Evolutionary conservation across 1,140 invertebrate genomes (phyloP).

Genomic region (Octopus sinensis): DNA sequence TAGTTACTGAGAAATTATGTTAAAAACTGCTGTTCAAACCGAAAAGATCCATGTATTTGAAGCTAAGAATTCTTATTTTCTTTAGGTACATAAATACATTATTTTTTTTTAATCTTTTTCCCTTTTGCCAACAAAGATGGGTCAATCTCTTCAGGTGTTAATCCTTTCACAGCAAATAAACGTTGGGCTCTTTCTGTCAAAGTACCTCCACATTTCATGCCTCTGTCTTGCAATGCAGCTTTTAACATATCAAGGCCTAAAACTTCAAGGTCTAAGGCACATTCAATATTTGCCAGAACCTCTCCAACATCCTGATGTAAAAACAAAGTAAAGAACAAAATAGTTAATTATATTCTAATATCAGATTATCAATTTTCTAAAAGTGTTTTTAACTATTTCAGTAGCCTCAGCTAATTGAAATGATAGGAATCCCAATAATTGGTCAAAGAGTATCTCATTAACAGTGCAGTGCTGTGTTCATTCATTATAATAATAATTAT

Average conservation of each 20-base stretch:
- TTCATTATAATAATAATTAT: no score
- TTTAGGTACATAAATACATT: not conserved
- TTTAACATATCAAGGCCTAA: conserved; percentile 56
- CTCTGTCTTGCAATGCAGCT: conserved; percentile 43
- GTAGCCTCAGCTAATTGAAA: no score
- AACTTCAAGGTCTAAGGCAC: conserved; percentile 42
- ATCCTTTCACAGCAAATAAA: conserved; percentile 56
- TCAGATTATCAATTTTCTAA: no score
- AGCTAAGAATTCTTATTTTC: no score
- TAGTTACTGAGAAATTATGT: no score
- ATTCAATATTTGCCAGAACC: conserved; percentile 37
- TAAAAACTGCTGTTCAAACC: no score
- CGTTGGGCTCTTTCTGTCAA: conserved; percentile 54
- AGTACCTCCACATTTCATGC: conserved; percentile 59
- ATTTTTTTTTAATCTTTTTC: conserved; percentile 33
- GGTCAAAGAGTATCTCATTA: no score
- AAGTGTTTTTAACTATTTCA: no score
- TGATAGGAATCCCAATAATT: no score
- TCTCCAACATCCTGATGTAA: not conserved
- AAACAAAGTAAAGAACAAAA: not conserved
- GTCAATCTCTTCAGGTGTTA: conserved; percentile 49
- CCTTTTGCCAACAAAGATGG: conserved; percentile 53
- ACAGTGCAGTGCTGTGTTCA: no score
- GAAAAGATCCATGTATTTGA: no score
- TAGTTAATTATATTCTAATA: not conserved